Evolutionary conservation across 2,113 vertebrate species (phyloP).

Genomic region (Syngnathus scovelli): DNA sequence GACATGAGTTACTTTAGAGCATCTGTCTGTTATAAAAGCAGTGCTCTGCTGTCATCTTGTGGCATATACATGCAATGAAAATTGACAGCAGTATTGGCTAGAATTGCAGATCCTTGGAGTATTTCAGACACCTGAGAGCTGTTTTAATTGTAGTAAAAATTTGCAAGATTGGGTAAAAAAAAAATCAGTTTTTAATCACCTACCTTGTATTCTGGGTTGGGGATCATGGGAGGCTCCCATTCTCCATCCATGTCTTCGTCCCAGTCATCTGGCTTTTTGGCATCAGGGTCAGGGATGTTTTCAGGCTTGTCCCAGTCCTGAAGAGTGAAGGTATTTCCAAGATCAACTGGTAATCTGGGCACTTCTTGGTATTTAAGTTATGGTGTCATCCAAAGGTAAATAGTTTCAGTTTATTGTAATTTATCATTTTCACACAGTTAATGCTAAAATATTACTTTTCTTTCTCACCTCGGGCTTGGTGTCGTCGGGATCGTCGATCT

Average conservation of each 20-base stretch:
- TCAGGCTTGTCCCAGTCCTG: constrained; percentile 82
- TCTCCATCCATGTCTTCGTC: constrained; percentile 75
- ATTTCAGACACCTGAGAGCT: no score
- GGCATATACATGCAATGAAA: no score
- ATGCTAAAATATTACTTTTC: neutral
- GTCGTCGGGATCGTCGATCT: constrained; percentile 66
- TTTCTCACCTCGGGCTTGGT: constrained; percentile 69
- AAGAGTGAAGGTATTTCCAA: neutral
- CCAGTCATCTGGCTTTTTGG: constrained; percentile 79
- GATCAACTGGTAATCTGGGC: neutral
- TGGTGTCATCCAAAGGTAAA: no score
- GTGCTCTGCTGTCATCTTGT: no score
- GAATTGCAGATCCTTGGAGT: no score
- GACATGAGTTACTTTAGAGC: no score
- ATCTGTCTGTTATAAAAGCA: no score
- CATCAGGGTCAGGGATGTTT: constrained; percentile 75
- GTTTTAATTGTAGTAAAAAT: no score
- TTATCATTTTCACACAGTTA: neutral
- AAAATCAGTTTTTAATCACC: neutral
- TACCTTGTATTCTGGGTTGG: constrained; percentile 81
- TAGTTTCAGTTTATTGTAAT: no score
- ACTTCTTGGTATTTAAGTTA: neutral
- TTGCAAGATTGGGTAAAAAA: neutral
- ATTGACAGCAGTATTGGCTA: no score
- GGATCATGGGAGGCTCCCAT: constrained; percentile 76